phyloP scores from a whole-genome alignment of 2,888 invertebrate species.

The Prostheceraeus crozeri region DNA sequence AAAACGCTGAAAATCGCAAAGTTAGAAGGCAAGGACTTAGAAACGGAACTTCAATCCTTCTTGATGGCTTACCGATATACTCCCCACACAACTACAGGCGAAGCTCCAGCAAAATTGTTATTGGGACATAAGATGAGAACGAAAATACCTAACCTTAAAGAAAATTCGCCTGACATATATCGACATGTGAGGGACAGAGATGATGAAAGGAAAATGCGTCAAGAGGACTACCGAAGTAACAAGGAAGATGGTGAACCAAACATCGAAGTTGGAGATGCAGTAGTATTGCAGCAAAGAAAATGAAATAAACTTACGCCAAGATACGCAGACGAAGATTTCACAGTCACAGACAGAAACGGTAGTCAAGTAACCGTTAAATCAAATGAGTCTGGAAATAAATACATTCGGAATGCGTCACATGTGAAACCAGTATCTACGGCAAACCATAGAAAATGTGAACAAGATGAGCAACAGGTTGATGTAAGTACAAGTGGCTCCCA shows the following conservation, averaged over 20 bases:
- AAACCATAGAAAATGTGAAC: too few relatives aligned
- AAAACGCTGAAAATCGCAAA: constrained; percentile 18
- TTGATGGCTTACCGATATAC: constrained; percentile 1
- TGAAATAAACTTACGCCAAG: constrained; percentile 13
- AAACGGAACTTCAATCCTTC: constrained; percentile 2
- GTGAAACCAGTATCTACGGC: constrained; percentile 28
- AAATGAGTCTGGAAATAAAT: constrained; percentile 6
- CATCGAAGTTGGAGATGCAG: constrained; percentile 13
- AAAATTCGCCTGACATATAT: constrained; percentile 10
- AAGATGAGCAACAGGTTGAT: too few relatives aligned
- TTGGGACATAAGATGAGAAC: constrained; percentile 8
- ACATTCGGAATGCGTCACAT: constrained; percentile 12
- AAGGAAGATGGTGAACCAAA: constrained; percentile 4
- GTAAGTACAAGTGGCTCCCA: too few relatives aligned
- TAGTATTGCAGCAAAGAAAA: constrained; percentile 25
- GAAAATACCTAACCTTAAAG: not conserved
- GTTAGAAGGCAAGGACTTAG: constrained; percentile 5
- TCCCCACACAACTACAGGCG: not conserved
- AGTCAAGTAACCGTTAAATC: constrained; percentile 18
- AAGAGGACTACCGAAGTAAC: constrained; percentile 3
- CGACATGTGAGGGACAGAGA: constrained; percentile 23
- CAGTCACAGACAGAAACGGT: constrained; percentile 24
- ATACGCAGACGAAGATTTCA: constrained; percentile 23
- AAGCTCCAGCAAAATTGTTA: constrained; percentile 7
- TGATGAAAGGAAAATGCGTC: not conserved